Conservation (phyloP, 2,888 invertebrate species). For the Archaeoteleia sp. region DNA sequence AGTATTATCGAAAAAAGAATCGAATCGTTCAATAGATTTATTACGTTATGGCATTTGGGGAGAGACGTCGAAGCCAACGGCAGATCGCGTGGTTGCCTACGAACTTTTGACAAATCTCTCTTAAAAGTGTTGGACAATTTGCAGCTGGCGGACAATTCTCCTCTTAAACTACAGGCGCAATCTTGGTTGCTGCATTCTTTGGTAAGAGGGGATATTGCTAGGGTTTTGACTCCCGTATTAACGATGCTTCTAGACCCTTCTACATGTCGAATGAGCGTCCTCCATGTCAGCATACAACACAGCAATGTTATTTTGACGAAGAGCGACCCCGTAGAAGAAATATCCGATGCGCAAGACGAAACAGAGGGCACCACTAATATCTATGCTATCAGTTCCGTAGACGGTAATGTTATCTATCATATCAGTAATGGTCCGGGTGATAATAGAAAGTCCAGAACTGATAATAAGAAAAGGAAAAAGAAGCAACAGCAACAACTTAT, state of each 20-base stretch:
- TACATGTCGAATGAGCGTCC: constrained; percentile 88
- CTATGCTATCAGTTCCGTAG: constrained; percentile 88
- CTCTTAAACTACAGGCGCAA: constrained; percentile 80
- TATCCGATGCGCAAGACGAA: constrained; percentile 67
- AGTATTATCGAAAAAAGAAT: constrained; percentile 75
- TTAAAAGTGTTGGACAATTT: constrained; percentile 84
- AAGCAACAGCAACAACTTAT: constrained; percentile 63
- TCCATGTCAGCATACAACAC: constrained; percentile 81
- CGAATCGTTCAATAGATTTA: constrained; percentile 81
- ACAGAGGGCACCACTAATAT: constrained; percentile 78
- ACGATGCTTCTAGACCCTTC: constrained; percentile 85
- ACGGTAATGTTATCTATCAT: constrained; percentile 85
- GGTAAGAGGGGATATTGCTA: constrained; percentile 84
- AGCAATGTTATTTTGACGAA: constrained; percentile 73
- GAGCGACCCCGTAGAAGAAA: constrained; percentile 65
- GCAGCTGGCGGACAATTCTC: constrained; percentile 77
- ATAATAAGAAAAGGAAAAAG: constrained; percentile 63
- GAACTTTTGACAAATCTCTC: constrained; percentile 82
- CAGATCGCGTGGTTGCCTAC: constrained; percentile 74
- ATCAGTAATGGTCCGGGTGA: constrained; percentile 75
- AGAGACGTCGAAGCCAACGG: constrained; percentile 79
- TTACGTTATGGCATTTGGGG: constrained; percentile 86
- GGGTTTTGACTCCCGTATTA: constrained; percentile 86
- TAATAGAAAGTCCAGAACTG: constrained; percentile 58
- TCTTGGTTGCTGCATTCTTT: constrained; percentile 86